Evolutionary conservation across 2,797 vertebrate species (phyloP), one percentile per base, ranked within the genome.

Genomic region (Scomberomorus guttatus): DNA sequence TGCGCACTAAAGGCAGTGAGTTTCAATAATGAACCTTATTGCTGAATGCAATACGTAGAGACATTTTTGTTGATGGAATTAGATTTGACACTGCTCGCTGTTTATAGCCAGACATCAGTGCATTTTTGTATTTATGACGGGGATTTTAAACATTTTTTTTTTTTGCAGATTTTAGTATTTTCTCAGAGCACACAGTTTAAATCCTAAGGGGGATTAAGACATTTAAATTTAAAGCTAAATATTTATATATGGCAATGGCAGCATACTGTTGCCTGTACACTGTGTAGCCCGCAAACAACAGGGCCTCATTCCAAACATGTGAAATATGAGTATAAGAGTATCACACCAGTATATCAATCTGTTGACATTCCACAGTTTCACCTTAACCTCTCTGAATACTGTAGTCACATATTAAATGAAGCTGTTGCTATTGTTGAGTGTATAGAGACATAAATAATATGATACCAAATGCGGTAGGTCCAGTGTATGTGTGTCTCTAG

Each of bases 391-490:
- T 12, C 4, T 54, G 42, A 52, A 42, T 11, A 34, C 11, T 11
- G 34, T 34, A 39, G 18, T 37, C 5, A 37, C 14, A 52, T 5
- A 4, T 48, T 12, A 51, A 54, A 69, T 14, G 10, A n/a, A 66
- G 37, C 51, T 46, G 8, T 13, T 18, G 25, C 42, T 65, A 2
- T 29, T 68, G 22, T 25, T 54, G 24, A 27, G 34, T 54, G 44
- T n/a, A 39, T 27, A 58, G 7, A 17, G 12, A 74, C 24, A 29
- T 8, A 20, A 14, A 6, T 3, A 9, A 20, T 50, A 14, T 77
- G 27, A 60, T 78, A 52, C 67, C 61, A 24, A 64, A 32, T 63
- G 44, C 81, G 84, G 64, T 55, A 54, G 61, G 27, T 64, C 42
- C 42, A 54, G 27, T 74, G 29, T 55, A 46, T 77, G 34, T 57